Base-by-base conservation (phyloP, 2,113 vertebrate species). In the Drymodes brunneopygia region DNA sequence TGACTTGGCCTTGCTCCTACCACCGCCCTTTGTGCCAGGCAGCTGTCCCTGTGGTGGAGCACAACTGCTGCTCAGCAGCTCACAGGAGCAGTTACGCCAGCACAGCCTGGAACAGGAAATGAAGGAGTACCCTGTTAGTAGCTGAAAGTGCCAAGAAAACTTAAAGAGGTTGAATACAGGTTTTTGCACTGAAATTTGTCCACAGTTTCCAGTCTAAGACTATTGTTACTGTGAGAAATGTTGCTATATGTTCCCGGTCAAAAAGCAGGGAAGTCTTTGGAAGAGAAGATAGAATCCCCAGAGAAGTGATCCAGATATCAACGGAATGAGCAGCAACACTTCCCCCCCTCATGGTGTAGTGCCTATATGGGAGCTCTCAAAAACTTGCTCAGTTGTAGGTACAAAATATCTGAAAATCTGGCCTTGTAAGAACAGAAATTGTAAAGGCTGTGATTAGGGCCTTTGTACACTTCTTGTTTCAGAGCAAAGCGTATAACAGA, bases 21-120 rank as follows among this genome's bases (percentile, higher is more conserved):
- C 81, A 25, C 50, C 44, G 75, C 92, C 73, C 86, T 58, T 78
- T 86, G 71, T 88, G 92, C 73, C 66, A 31, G 0, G 40, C 95
- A 96, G 96, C 96, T 96, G 96, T 94, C 93, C 56, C 61, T 3
- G 56, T 50, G 82, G 80, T 24, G 36, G 12, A 64, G 81, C 85
- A 90, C 93, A 97, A 90, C 71, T 77, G 95, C 87, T 94, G 79
- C 85, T 36, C 23, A 29, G 25, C 75, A 86, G 17, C 82, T 77
- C 93, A 65, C 62, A 91, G 72, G 22, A 73, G 24, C 66, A 47
- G 45, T 18, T 6, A 87, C 16, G 20, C 71, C 78, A 65, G 65
- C 2, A 0, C 70, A 67, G 91, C 56, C 69, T 38, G 57, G 38
- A 65, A 62, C 9, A 27, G 54, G 88, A 80, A 83, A 54, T 0